Evolutionary conservation across 2,797 vertebrate genomes (phyloP), one percentile per base, ranked within the genome.

Genomic region (Thunnus albacares): DNA sequence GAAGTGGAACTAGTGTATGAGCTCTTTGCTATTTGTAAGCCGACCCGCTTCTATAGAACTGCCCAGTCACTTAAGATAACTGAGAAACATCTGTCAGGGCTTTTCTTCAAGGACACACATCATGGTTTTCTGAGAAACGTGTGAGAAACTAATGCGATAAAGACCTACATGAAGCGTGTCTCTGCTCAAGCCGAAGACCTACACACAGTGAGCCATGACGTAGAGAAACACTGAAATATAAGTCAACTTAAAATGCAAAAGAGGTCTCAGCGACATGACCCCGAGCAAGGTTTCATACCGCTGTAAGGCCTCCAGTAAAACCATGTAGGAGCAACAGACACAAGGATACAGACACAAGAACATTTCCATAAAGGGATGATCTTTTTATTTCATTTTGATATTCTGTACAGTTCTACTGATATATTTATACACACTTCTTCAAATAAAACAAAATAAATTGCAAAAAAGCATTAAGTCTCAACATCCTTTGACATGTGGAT

Each of bases 391-490:
- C 11, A 91, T 88, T 90, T 85, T 81, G 56, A 90, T 91, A 89
- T 80, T 93, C 87, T 95, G 93, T 95, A 95, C 95, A 96, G 81
- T 80, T 94, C 90, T 92, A 94, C 79, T 92, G 77, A 91, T 93
- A 90, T 90, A 87, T 91, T 80, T 87, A 89, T 90, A 92, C 91
- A 95, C 86, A 92, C 86, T 47, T 91, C 58, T 92, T 83, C 78
- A 87, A 91, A 90, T 78, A 59, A 92, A 93, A 91, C 76, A 87
- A 91, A 92, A 90, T 79, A 84, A 91, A 88, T 85, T 84, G 88
- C 81, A 75, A 85, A 79, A 81, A 89, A 92, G 88, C 89, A 88
- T 89, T 60, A 92, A 90, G 80, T 88, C 79, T 93, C 88, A 91
- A 91, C 90, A 90, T 90, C 91, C 81, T 84, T 30, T 79, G 74